Percentiles rank a stretch among this genome's conserved stretches.
Evolutionary conservation across 2,888 invertebrate genomes (phyloP).

Genomic region (Altica lythri): DNA sequence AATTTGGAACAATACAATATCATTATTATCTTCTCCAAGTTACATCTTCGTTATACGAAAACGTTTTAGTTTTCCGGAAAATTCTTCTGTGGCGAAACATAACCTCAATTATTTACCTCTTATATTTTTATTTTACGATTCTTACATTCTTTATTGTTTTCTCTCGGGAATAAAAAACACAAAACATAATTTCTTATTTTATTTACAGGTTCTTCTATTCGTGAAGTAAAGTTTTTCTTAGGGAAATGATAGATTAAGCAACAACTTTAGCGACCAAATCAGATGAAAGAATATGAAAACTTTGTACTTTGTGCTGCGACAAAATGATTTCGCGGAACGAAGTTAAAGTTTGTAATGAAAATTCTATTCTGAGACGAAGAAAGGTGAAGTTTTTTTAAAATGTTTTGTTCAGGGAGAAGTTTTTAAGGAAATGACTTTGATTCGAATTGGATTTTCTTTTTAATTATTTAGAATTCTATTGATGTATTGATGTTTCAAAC

Average conservation of each 20-base stretch:
- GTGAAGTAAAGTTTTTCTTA: not conserved
- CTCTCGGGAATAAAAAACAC: not conserved
- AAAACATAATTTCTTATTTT: not conserved
- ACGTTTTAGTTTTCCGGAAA: too few relatives aligned
- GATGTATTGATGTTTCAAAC: too few relatives aligned
- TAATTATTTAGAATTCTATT: too few relatives aligned
- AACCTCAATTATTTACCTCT: too few relatives aligned
- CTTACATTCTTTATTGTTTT: not conserved
- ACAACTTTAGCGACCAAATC: slow-evolving; percentile 8
- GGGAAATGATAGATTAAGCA: slow-evolving; percentile 10
- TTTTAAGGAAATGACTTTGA: too few relatives aligned
- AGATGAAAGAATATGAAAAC: slow-evolving; percentile 12
- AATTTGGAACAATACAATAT: too few relatives aligned
- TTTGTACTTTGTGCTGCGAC: slow-evolving; percentile 16
- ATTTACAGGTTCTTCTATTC: not conserved
- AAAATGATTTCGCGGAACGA: slow-evolving; percentile 14
- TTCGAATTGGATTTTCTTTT: too few relatives aligned
- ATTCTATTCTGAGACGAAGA: slow-evolving; percentile 9
- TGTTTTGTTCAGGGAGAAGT: too few relatives aligned
- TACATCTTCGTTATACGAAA: too few relatives aligned
- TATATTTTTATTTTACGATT: not conserved
- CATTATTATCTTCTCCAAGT: too few relatives aligned
- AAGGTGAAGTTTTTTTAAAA: too few relatives aligned
- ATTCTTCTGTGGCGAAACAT: too few relatives aligned
- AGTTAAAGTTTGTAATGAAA: slow-evolving; percentile 21